Evolutionary conservation across 2,797 vertebrate species (phyloP), one percentile per base, ranked within the genome.

Genomic region (Myotis planiceps): DNA sequence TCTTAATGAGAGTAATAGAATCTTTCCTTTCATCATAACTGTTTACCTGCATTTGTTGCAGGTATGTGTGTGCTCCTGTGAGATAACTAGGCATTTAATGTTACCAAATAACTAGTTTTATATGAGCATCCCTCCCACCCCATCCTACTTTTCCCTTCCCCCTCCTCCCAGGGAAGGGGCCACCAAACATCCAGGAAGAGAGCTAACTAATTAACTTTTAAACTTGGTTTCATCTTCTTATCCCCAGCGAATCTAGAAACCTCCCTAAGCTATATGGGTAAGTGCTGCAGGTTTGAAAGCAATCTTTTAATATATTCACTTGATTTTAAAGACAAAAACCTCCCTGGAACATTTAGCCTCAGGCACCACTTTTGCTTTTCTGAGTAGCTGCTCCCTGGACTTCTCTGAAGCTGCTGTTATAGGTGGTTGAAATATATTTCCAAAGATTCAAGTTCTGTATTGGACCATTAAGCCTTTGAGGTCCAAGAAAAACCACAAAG

Each of bases 381-480:
- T 78, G 60, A 74, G 42, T 15, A 68, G 63, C 72, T 80, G 68
- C 63, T 90, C 58, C 25, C 37, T 60, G 49, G 86, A 75, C 63
- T 74, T 92, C 47, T 87, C 66, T 81, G 71, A 87, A 93, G 80
- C 69, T 69, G 32, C 71, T 19, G 19, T 89, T 58, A 90, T 32
- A 88, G 78, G 96, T 72, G n/a, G 78, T 80, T 58, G 53, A 81
- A 90, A 92, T 86, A 83, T 81, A 92, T 96, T 93, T 98, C 94
- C 94, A 87, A 96, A 97, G 79, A 58, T 96, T 97, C 7, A 5
- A 95, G 53, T 94, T 94, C 92, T 95, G 74, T 47, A 12, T 14
- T 83, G n/a, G 45, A 92, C 96, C 96, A 88, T 97, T 98, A 98
- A 98, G 82, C 80, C 94, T 97, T 97, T 95, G 93, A 98, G 81